Base-by-base conservation (phyloP, 2,888 invertebrate species). In the Phyllotreta striolata region DNA sequence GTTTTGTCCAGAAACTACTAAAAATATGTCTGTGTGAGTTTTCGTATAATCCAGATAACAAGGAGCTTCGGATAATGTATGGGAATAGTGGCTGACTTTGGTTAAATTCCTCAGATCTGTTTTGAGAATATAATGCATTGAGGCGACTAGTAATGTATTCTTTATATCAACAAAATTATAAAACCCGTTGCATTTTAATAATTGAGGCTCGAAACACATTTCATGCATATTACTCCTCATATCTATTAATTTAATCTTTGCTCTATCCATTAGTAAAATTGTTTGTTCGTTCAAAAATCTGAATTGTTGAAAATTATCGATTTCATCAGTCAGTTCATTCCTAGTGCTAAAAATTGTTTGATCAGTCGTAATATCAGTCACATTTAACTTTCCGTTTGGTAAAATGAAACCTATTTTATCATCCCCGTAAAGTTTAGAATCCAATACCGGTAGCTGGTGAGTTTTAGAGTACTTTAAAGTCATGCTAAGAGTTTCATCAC, bases 81-180 rank as follows among this genome's bases (percentile, higher is more conserved):
- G 74, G 13, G 72, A 66, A 55, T 69, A 72, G 41, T 70, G 43
- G 7, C 44, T 63, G 10, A 62, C 14, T 41, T 72, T 44, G 46
- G 71, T 44, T 8, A 68, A 49, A 13, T 62, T 9, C 37, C 72
- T 59, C 37, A 72, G 44, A 68, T 73, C 72, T 8, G 70, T 64
- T 67, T 70, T 73, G 39, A 74, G 56, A 1, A 74, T 40, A 61
- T 74, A 74, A 63, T 74, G 74, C 54, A 68, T 56, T 9, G 73
- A 63, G 9, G 62, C 55, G 10, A 72, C 55, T 41, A 72, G 46
- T 24, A 74, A 43, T 7, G 46, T 59, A 58, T 69, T 60, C 8
- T 66, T 57, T 10, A 67, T 6, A 10, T 68, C 49, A 52, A 41
- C 62, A 47, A 73, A 73, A 40, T 64, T 72, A 52, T 68, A 74